These are phyloP conservation scores for Pandion haliaetus DNA, from an alignment of 2,113 vertebrate species.

Conservation along the genomic window DNA sequence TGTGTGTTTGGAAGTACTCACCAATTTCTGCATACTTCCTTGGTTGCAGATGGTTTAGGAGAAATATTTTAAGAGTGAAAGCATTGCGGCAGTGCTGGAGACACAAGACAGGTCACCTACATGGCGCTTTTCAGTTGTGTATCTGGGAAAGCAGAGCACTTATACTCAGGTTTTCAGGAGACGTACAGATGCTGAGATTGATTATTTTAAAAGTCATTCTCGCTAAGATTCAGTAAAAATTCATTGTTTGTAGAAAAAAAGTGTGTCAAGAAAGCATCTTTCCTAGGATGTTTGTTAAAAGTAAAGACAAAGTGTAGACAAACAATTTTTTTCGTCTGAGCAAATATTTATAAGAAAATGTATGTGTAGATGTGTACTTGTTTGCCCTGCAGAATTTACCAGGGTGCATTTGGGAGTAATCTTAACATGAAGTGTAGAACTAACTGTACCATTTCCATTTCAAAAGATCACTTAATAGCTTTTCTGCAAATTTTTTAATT, in stretches of 20 bases:
- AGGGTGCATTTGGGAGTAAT: background rate
- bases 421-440: background rate
- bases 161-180: background rate
- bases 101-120: fast-evolving
- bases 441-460: conserved; percentile 54
- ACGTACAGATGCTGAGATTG: background rate
- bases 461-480: conserved; percentile 51
- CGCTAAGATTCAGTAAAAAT: background rate
- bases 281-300: background rate
- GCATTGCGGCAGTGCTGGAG: background rate
- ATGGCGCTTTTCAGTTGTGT: background rate
- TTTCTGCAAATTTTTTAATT: conserved; percentile 56
- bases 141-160: background rate
- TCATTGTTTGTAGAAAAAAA: background rate
- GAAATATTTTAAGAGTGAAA: fast-evolving
- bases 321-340: background rate
- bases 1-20: background rate
- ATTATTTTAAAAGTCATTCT: background rate
- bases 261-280: background rate
- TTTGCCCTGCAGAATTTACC: background rate
- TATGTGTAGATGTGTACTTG: background rate
- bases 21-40: background rate
- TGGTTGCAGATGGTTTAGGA: background rate
- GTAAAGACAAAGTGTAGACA: background rate
- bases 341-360: background rate